Base-by-base conservation (phyloP, 2,797 vertebrate genomes). In the Myotis myotis region DNA sequence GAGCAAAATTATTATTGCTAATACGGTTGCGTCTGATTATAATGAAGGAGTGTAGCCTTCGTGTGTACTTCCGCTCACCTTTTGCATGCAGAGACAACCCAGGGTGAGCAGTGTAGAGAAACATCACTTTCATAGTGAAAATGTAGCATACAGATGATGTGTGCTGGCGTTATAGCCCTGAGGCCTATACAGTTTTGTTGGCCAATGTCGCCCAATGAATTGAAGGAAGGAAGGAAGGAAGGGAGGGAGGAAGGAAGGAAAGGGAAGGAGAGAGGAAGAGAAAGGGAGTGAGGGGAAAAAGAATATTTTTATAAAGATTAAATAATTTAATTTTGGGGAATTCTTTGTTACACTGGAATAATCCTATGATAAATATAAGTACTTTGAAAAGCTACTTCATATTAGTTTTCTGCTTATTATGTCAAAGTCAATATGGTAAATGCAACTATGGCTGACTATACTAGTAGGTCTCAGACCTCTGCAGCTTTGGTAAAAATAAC, bases 1-100 rank as follows among this genome's bases (percentile, higher is more conserved):
- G 94, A 91, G 25, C n/a, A 81, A 95, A 96, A 89, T 74, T 78
- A 71, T 94, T 53, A 41, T 80, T 66, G 64, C 47, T 75, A 10
- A 41, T 94, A 64, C 87, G 36, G 70, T 93, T 87, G 41, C 17
- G 8, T 83, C 49, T 95, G 86, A 86, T 92, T 93, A 33, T 68
- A 92, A 92, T 82, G 86, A 90, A 76, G 41, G 41, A 82, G 8
- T 20, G n/a, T 53, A 55, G 83, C 74, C 49, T 74, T 66, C 60
- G 15, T 82, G 57, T 33, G 19, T 33, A 62, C 88, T 96, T 94
- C 53, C 20, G 82, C 64, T 95, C 47, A 91, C 33, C 60, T 79
- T 95, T 83, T 92, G 74, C n/a, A 17, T 36, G 44, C 71, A 71
- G 78, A 71, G 28, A 41, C 8, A 60, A 66, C 30, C 1, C 12